A percentile compares a stretch with the other conserved stretches of the same genome.
Evolutionary conservation across 2,888 invertebrate genomes (phyloP).

Genomic region (Thumatha senex): DNA sequence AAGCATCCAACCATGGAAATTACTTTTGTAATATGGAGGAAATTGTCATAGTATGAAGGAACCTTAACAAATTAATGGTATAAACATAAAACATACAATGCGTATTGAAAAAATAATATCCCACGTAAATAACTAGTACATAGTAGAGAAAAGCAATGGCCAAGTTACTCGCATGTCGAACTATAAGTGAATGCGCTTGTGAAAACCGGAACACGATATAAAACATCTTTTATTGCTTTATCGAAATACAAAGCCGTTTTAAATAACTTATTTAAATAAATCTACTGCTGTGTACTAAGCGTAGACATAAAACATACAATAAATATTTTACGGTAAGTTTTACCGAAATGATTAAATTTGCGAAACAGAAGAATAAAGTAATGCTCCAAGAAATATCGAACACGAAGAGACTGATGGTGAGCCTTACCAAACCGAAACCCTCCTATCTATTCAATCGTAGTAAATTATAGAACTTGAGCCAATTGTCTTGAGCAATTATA

Average conservation of each 20-base stretch:
- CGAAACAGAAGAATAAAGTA: too few relatives aligned
- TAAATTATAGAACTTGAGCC: too few relatives aligned
- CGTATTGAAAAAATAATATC: conserved; percentile 41
- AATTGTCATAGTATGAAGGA: conserved; percentile 29
- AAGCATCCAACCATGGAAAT: conserved; percentile 39
- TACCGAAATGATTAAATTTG: not conserved
- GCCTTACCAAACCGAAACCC: too few relatives aligned
- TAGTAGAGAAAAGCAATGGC: conserved; percentile 38
- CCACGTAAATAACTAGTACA: conserved; percentile 39
- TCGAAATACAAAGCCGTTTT: conserved; percentile 14
- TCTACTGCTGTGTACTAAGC: conserved; percentile 1
- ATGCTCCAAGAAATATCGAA: too few relatives aligned
- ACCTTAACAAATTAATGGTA: conserved; percentile 37
- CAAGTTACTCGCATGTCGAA: conserved; percentile 47
- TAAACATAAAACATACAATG: conserved; percentile 46
- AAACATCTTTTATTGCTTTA: conserved; percentile 35
- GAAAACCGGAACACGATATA: conserved; percentile 40
- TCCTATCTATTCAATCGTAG: too few relatives aligned
- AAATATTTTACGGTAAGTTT: not conserved
- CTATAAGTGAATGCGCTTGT: conserved; percentile 37
- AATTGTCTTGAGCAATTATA: too few relatives aligned
- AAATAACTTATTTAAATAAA: conserved; percentile 16
- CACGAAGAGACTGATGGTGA: too few relatives aligned
- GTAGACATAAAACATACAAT: not conserved
- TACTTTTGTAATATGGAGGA: conserved; percentile 54